Evolutionary conservation across 2,797 vertebrate species (phyloP), one percentile per base, ranked within the genome.

Genomic region (Poecilia gillii): DNA sequence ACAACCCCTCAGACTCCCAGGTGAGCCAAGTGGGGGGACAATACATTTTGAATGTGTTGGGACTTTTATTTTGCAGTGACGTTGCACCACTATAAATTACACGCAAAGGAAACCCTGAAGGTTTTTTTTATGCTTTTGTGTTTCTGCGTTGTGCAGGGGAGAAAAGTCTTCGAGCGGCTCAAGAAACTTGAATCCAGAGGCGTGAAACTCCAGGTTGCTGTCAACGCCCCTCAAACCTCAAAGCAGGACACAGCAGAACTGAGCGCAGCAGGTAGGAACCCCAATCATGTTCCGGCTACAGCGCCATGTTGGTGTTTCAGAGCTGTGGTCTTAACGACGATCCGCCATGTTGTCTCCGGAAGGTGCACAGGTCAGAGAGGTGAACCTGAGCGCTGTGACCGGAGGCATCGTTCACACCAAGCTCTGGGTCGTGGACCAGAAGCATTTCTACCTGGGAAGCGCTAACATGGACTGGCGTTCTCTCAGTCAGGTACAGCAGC

Each of bases 401-500:
- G 95, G 95, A 18, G 96, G 96, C 49, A 93, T 97, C 14, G 9
- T 96, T 59, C 95, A 96, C 93, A 96, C 96, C 74, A 97, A 96
- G 85, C 85, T 97, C 62, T 96, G 94, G 95, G 94, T 96, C 77
- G 95, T 97, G 49, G 96, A 97, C 82, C 89, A 86, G 31, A 93
- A 93, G 77, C 96, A 97, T 74, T 41, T 96, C 39, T 97, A 96
- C 88, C 2, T 97, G 73, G 96, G 96, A 6, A 97, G 95, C 0
- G 95, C 96, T 79, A 96, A 96, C 93, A 96, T 96, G 95, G 96
- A 96, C 93, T 96, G 95, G 96, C 94, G 96, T 49, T 95, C 96
- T 6, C 93, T 97, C 1, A 96, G 91, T 36, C 94, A 97, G 96
- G 96, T 96, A 92, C 9, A 6, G 11, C 13, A 0, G 14, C 71